phyloP scores from a whole-genome alignment of 2,113 vertebrate genomes.

The Crotalus viridis region DNA sequence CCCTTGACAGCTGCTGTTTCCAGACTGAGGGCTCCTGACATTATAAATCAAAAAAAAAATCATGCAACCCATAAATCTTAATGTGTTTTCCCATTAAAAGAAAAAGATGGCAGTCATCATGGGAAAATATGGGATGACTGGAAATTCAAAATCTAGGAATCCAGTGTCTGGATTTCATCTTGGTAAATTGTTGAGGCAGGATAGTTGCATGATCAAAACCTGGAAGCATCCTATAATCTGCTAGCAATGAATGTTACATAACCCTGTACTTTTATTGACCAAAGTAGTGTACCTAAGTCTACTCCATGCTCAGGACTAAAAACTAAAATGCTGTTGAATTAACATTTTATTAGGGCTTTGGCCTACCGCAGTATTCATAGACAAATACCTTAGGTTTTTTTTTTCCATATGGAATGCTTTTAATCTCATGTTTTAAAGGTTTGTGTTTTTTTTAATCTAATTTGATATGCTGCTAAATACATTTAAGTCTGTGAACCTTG shows the following conservation, averaged over 20 bases:
- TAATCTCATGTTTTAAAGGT: slow-evolving; percentile 66
- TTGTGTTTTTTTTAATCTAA: slow-evolving; percentile 69
- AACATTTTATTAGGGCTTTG: slow-evolving; percentile 62
- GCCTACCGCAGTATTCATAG: slow-evolving; percentile 56
- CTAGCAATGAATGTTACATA: slow-evolving; percentile 52
- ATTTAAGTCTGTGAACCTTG: slow-evolving; percentile 73
- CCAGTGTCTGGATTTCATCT: background rate
- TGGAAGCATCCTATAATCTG: background rate
- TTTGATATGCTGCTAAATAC: slow-evolving; percentile 80
- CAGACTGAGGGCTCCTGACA: background rate
- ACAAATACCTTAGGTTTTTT: slow-evolving; percentile 69
- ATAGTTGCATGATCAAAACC: background rate
- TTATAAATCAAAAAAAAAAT: background rate
- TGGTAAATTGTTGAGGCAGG: background rate
- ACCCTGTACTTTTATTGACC: slow-evolving; percentile 66
- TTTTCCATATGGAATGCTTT: slow-evolving; percentile 67
- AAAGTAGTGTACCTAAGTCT: slow-evolving; percentile 71
- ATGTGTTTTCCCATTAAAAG: background rate
- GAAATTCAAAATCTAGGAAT: background rate
- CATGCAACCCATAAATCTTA: background rate
- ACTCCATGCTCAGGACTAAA: slow-evolving; percentile 72
- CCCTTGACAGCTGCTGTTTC: slow-evolving; percentile 32
- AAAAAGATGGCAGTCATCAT: background rate
- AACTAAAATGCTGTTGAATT: slow-evolving; percentile 54
- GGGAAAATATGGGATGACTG: background rate